phyloP scores from a whole-genome alignment of 2,113 vertebrate genomes.

The Erythrocercus mccallii region DNA sequence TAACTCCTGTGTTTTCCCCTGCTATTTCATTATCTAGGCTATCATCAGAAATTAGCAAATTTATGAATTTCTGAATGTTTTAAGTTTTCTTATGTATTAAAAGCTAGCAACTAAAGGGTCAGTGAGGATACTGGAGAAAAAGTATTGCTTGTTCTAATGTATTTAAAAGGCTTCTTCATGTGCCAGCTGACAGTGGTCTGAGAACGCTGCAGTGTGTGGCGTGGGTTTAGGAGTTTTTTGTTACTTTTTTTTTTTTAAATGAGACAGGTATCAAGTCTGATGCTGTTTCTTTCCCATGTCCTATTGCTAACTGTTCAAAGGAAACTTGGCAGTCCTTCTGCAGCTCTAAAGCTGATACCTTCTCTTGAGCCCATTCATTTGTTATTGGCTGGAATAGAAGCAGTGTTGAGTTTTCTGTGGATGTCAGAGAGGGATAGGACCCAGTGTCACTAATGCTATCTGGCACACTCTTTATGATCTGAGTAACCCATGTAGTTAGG shows the following conservation, averaged over 20 bases:
- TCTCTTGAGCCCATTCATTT: not conserved
- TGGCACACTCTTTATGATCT: not conserved
- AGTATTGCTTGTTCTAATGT: not conserved
- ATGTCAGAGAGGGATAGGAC: not conserved
- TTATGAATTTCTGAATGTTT: not conserved
- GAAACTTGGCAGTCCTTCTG: not conserved
- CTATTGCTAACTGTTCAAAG: not conserved
- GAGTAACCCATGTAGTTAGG: not conserved
- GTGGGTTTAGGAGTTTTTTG: not conserved
- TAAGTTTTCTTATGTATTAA: not conserved
- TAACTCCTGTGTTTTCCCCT: not conserved
- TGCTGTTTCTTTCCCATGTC: not conserved
- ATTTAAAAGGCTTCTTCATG: not conserved
- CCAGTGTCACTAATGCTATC: not conserved
- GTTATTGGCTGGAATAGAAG: not conserved
- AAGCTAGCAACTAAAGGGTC: not conserved
- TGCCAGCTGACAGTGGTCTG: accelerated
- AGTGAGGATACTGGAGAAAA: not conserved
- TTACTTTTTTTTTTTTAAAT: not conserved
- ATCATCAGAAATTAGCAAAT: not conserved
- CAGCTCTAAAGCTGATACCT: not conserved
- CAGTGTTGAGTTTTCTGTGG: not conserved
- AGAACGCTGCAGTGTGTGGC: not conserved
- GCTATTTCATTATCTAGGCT: not conserved
- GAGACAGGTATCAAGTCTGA: not conserved